Base-by-base conservation (phyloP, 2,888 invertebrate species). In the Globia sparganii region DNA sequence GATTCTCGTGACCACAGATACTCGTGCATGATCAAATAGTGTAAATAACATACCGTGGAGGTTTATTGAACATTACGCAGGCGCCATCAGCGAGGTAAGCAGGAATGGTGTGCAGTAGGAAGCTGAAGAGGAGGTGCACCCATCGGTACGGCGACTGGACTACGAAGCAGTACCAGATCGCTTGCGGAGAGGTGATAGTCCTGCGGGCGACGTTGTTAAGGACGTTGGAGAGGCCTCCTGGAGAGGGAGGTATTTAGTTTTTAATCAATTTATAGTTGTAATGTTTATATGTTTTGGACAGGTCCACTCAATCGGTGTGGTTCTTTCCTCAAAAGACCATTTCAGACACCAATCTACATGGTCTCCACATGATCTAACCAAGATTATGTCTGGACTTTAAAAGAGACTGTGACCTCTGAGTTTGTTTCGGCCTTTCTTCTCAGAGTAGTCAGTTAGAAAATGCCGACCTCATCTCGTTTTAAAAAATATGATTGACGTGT, bases 11-110 rank as follows among this genome's bases (percentile, higher is more conserved):
- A 18, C n/a, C 5, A 18, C 9, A 40, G 37, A 15, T 6, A 37
- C 34, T 62, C 25, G 15, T 59, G 28, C 9, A 61, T 64, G 15
- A 37, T 8, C 37, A 37, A n/a, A 15, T 64, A 37, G 4, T 15
- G 53, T 56, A 46, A 31, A 8, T 56, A 34, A 68, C 68, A 11
- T 83, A 97, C 97, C 89, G 97, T 97, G 79, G 98, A 98, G 82
- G 99, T 59, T 86, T 86, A 25, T 77, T 77, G 25, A 86, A 0
- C 21, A 81, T 6, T 4, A 75, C 61, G 31, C 78, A 78, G 25
- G 67, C 3, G 0, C 65, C 75, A 49, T 86, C 86, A 0, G 74
- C 72, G 6, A 86, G 58, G 46, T 69, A 58, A 3, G 86, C 80
- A 37, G 85, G 86, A 0, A 81, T 34, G 25, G 77, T 86, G 58